These are phyloP conservation scores for Idris sp. DNA, from an alignment of 1,140 invertebrate species.

Conservation along the genomic window DNA sequence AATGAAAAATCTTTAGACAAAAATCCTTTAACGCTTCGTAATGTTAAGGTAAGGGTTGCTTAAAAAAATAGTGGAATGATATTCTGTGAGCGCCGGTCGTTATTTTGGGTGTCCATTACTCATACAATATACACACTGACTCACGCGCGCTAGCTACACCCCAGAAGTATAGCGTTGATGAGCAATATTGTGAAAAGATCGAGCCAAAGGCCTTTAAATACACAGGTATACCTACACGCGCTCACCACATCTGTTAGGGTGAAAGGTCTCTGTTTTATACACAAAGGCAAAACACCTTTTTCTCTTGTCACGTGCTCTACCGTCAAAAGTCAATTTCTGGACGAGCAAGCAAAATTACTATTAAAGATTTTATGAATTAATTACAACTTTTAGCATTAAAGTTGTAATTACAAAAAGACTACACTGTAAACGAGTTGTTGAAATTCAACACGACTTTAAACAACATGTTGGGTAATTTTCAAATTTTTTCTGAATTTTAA, in stretches of 20 bases:
- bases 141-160: conserved; percentile 50
- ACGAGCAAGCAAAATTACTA: conserved; percentile 14
- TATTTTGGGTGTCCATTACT: conserved; percentile 59
- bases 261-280: conserved; percentile 52
- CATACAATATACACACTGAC: conserved; percentile 51
- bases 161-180: conserved; percentile 66
- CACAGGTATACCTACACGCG: conserved; percentile 71
- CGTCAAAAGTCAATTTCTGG: conserved; percentile 46
- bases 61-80: conserved; percentile 45
- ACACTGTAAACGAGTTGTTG: no score
- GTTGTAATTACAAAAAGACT: no score
- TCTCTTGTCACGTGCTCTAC: conserved; percentile 17
- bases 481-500: no score
- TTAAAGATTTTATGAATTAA: conserved; percentile 44
- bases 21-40: conserved; percentile 36
- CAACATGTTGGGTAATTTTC: no score
- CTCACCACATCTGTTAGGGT: conserved; percentile 66
- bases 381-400: conserved; percentile 8
- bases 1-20: conserved; percentile 17
- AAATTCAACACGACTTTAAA: no score
- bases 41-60: conserved; percentile 29
- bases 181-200: conserved; percentile 67
- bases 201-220: no score
- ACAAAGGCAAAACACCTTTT: conserved; percentile 53
- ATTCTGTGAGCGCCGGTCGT: conserved; percentile 40